phyloP scores from a whole-genome alignment of 2,888 invertebrate genomes.

The Archips crataeganus region DNA sequence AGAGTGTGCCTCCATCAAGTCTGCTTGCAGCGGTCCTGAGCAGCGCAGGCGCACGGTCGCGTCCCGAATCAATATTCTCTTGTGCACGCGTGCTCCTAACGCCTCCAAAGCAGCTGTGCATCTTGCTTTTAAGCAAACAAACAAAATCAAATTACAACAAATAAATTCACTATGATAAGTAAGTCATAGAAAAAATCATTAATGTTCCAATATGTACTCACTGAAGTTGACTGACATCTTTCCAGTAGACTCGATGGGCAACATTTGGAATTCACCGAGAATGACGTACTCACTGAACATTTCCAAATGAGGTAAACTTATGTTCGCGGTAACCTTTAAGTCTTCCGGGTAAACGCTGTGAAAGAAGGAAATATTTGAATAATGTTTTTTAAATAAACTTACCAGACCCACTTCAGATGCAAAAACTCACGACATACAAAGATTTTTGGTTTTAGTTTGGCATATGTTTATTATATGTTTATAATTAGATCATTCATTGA shows the following conservation, averaged over 20 bases:
- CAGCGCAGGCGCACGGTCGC: constrained; percentile 82
- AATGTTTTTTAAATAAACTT: no score
- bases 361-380: constrained; percentile 15
- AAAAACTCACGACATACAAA: neutral
- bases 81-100: constrained; percentile 74
- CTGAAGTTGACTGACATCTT: constrained; percentile 86
- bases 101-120: constrained; percentile 75
- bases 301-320: constrained; percentile 72
- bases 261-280: constrained; percentile 83
- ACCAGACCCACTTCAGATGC: no score
- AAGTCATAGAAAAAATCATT: neutral
- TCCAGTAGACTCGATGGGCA: constrained; percentile 86
- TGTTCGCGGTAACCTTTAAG: constrained; percentile 73
- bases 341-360: constrained; percentile 77
- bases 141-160: neutral
- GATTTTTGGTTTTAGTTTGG: neutral
- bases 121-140: constrained; percentile 55
- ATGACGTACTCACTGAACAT: constrained; percentile 79
- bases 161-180: neutral
- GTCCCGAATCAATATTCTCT: constrained; percentile 75
- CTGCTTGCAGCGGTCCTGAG: constrained; percentile 67
- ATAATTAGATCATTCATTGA: neutral
- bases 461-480: neutral
- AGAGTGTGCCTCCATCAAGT: constrained; percentile 86
- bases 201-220: constrained; percentile 62